Conservation (phyloP, 2,888 invertebrate genomes). For the Selenia dentaria region DNA sequence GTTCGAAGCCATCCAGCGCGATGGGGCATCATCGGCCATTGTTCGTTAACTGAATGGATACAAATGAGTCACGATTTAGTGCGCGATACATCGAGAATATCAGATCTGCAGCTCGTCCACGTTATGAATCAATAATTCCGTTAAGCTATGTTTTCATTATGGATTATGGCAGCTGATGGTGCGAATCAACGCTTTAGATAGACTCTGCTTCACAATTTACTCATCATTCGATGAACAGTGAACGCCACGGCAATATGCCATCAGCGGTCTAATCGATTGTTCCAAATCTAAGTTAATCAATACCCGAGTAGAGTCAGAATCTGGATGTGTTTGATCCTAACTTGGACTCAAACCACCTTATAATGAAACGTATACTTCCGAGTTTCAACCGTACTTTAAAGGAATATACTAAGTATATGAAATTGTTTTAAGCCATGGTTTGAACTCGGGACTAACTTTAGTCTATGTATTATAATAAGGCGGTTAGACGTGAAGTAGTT, state of each 20-base stretch:
- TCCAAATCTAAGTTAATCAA: slow-evolving; percentile 8
- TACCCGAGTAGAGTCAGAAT: neutral
- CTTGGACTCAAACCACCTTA: too few relatives aligned
- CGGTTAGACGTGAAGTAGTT: too few relatives aligned
- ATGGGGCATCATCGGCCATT: slow-evolving; percentile 55
- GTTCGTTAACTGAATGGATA: slow-evolving; percentile 71
- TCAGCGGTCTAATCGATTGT: neutral
- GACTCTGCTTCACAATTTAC: neutral
- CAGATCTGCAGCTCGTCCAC: slow-evolving; percentile 55
- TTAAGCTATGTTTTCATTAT: slow-evolving; percentile 57
- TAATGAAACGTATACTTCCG: too few relatives aligned
- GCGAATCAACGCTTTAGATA: slow-evolving; percentile 12
- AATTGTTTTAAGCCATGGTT: too few relatives aligned
- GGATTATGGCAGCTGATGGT: slow-evolving; percentile 42
- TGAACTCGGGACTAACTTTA: too few relatives aligned
- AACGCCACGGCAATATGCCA: neutral
- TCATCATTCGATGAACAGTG: neutral
- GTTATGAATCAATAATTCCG: slow-evolving; percentile 62
- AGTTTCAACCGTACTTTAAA: too few relatives aligned
- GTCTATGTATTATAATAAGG: too few relatives aligned
- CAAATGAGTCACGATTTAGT: slow-evolving; percentile 75
- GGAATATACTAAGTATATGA: too few relatives aligned
- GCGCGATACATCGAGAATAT: slow-evolving; percentile 60
- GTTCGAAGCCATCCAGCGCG: slow-evolving; percentile 47
- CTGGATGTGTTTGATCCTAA: too few relatives aligned